Evolutionary conservation across 2,797 vertebrate genomes (phyloP).

Genomic region (Anomalospiza imberbis): DNA sequence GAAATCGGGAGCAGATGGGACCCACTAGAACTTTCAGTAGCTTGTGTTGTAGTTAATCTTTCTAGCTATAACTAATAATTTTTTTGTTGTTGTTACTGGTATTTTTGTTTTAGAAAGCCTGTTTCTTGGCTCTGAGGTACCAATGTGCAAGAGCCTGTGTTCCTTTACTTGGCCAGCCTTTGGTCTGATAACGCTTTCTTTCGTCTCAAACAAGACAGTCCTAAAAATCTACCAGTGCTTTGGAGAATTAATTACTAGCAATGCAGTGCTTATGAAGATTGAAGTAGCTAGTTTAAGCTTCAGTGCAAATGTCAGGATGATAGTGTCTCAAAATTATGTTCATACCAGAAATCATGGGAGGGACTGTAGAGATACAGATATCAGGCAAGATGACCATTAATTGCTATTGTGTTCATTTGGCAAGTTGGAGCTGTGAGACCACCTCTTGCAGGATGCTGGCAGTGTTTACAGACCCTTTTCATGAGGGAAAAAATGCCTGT

Average conservation of each 20-base stretch:
- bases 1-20: slow-evolving; percentile 36
- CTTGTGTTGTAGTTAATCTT: background rate
- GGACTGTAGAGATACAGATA: background rate
- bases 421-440: background rate
- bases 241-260: background rate
- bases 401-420: background rate
- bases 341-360: background rate
- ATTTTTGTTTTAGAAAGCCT: background rate
- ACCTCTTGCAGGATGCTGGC: background rate
- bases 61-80: background rate
- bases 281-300: background rate
- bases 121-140: background rate
- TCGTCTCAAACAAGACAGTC: background rate
- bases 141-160: background rate
- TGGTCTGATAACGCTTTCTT: background rate
- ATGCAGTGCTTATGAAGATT: background rate
- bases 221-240: background rate
- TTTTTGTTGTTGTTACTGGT: background rate
- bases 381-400: background rate
- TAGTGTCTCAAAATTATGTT: background rate
- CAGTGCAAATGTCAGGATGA: background rate
- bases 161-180: background rate
- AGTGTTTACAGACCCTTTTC: background rate
- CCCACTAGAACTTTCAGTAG: background rate
- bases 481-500: background rate